Base-by-base conservation (phyloP, 1,140 invertebrate species). In the Drosophila kanapiae region DNA sequence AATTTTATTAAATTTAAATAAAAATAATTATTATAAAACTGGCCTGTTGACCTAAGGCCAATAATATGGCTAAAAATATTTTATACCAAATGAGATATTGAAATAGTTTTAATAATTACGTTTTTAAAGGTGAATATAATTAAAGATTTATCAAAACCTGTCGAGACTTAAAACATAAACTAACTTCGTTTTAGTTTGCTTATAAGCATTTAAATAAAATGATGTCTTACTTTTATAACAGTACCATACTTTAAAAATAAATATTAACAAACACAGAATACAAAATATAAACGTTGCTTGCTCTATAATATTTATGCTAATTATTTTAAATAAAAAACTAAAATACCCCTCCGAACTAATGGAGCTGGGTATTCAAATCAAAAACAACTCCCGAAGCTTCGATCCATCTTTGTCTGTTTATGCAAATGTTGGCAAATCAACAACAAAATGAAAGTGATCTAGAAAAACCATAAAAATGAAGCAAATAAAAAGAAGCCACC, bases 401-500 rank as follows among this genome's bases (percentile, higher is more conserved):
- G 68, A 72, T 71, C 10, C 35, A 51, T 62, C 57, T 64, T 27
- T 53, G 51, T 64, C 61, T 29, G 5, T 57, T 63, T 75, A 75
- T 65, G 38, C 35, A 49, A 51, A 59, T 65, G 27, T 59, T 47
- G 11, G 48, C 42, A 38, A 69, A 59, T 77, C 75, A 69, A 77
- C 75, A 77, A 77, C 74, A 77, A 77, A 77, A 77, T 77, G 75
- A 77, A 77, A 77, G 75, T 77, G 75, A 77, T 77, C 75, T 77
- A 77, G 75, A 77, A 77, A 77, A 77, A 57, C 63, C 63, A 77
- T 77, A 68, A 61, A 76, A 77, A 40, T 31, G 18, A 49, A 60
- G 18, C 16, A 18, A 59, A 37, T 31, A 42, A 57, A 42, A 51
- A 57, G 11, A 72, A 65, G 40, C 53, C 48, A 11, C 37, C 31